Conservation (phyloP, 2,113 vertebrate species). For the Porphyrio hochstetteri region DNA sequence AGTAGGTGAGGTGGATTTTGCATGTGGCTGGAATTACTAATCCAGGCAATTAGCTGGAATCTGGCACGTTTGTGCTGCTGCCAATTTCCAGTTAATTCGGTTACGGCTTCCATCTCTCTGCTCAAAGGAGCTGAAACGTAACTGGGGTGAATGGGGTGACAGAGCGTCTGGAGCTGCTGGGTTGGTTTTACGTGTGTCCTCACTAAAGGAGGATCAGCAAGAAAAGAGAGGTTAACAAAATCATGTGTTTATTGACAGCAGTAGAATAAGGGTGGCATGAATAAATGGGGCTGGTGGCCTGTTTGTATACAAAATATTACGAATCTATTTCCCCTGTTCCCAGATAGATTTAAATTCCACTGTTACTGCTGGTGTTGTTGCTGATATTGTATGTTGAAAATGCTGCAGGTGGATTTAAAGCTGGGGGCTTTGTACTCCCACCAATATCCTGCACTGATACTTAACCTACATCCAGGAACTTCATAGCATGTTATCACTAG, state of each 20-base stretch:
- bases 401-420: neutral
- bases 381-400: fast-evolving
- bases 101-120: neutral
- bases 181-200: neutral
- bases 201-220: neutral
- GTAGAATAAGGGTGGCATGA: neutral
- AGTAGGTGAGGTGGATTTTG: neutral
- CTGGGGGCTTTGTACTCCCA: neutral
- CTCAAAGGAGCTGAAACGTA: neutral
- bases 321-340: neutral
- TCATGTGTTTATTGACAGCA: neutral
- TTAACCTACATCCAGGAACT: neutral
- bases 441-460: neutral
- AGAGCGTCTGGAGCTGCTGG: neutral
- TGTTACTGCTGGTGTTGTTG: fast-evolving
- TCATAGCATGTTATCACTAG: neutral
- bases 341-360: neutral
- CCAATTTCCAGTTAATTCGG: neutral
- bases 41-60: conserved; percentile 26
- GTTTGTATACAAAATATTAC: neutral
- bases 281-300: neutral
- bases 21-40: neutral
- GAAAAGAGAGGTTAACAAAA: neutral
- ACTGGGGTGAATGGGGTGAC: neutral
- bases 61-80: neutral